Conservation (phyloP, 2,113 vertebrate species). For the Mustela nigripes region DNA sequence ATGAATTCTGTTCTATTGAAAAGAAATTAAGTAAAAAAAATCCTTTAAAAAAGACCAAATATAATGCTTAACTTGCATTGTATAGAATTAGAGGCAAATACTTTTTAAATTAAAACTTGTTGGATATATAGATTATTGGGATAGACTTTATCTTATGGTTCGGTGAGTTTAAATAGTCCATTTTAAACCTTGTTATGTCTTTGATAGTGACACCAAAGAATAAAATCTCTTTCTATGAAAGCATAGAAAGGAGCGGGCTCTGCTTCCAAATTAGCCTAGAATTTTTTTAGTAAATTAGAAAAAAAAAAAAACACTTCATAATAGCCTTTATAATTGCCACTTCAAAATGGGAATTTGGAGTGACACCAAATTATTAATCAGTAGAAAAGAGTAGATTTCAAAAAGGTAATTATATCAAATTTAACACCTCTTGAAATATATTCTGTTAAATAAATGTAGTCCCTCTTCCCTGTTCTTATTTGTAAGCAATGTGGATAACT, state of each 20-base stretch:
- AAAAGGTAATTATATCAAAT: slow-evolving; percentile 63
- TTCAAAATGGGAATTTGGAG: slow-evolving; percentile 62
- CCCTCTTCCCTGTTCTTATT: not conserved
- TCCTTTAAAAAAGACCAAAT: not conserved
- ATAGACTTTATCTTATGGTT: not conserved
- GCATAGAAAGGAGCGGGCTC: not conserved
- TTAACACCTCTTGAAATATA: slow-evolving; percentile 40
- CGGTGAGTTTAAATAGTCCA: not conserved
- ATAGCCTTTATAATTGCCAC: slow-evolving; percentile 65
- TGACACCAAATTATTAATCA: slow-evolving; percentile 62
- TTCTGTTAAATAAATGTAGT: slow-evolving; percentile 45
- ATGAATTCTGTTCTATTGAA: too few species aligned
- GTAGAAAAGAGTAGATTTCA: slow-evolving; percentile 55
- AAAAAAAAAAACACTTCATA: not conserved
- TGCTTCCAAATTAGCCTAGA: not conserved
- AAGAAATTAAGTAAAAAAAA: not conserved
- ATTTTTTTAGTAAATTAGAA: slow-evolving; percentile 61
- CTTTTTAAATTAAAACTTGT: slow-evolving; percentile 30
- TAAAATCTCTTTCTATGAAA: not conserved
- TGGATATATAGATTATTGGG: not conserved
- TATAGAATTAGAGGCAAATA: not conserved
- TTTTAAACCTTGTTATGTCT: not conserved
- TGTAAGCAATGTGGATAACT: not conserved
- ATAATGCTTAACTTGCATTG: not conserved
- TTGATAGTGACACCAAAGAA: not conserved